Conservation (phyloP, 2,797 vertebrate species). For the Semotilus atromaculatus region DNA sequence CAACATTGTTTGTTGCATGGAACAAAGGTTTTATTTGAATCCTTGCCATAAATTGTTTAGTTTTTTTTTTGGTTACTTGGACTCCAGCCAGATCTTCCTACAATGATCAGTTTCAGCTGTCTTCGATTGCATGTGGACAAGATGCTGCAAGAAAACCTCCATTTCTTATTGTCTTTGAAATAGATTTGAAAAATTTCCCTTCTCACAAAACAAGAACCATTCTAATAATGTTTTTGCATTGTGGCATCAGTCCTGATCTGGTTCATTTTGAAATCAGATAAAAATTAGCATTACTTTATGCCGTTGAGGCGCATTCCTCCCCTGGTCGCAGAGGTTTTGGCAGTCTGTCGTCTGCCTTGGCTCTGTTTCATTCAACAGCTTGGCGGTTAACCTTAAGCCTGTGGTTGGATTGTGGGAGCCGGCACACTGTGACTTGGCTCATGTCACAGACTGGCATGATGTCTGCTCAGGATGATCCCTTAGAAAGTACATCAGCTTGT, state of each 20-base stretch:
- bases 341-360: constrained; percentile 9
- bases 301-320: neutral
- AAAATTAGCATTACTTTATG: neutral
- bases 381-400: constrained; percentile 58
- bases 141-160: neutral
- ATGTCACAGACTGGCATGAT: constrained; percentile 9
- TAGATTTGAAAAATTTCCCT: neutral
- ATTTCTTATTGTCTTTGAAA: neutral
- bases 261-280: constrained; percentile 3
- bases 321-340: constrained; percentile 19
- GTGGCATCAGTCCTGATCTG: neutral
- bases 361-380: constrained; percentile 40
- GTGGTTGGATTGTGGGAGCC: constrained; percentile 50
- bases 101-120: neutral
- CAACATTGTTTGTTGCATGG: neutral
- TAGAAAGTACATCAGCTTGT: constrained; percentile 4
- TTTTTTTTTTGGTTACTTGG: neutral
- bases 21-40: constrained; percentile 11
- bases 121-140: neutral
- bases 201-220: neutral
- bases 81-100: constrained; percentile 3
- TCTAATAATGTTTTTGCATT: neutral
- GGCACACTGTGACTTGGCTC: constrained; percentile 52
- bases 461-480: neutral
- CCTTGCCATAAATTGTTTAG: neutral